These are phyloP conservation scores for Cynoglossus semilaevis DNA, from an alignment of 2,113 vertebrate genomes.

Conservation along the genomic window DNA sequence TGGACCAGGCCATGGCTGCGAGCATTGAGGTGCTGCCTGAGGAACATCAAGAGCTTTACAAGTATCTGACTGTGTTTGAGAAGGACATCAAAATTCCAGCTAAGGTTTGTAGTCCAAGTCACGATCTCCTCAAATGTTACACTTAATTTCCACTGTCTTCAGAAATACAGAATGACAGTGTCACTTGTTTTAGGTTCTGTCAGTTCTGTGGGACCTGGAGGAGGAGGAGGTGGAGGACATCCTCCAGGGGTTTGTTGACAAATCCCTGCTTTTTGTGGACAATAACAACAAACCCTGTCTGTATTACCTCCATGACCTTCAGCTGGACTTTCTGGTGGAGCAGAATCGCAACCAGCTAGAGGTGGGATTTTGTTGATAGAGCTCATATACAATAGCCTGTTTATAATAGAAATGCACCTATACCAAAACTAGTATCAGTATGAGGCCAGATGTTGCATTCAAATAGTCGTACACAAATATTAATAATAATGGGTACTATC, in stretches of 20 bases:
- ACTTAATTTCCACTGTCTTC: too few relatives aligned
- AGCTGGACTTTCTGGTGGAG: constrained; percentile 92
- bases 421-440: too few relatives aligned
- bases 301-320: constrained; percentile 96
- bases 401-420: too few relatives aligned
- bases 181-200: constrained; percentile 80
- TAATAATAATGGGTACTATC: too few relatives aligned
- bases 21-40: constrained; percentile 89
- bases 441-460: too few relatives aligned
- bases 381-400: too few relatives aligned
- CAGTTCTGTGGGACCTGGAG: constrained; percentile 91
- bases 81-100: constrained; percentile 93
- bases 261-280: constrained; percentile 91
- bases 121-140: neutral
- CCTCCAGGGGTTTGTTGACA: constrained; percentile 93
- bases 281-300: constrained; percentile 84
- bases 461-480: too few relatives aligned
- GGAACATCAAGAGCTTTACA: constrained; percentile 84
- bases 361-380: constrained; percentile 61
- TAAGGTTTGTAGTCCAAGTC: too few relatives aligned
- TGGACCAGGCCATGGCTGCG: constrained; percentile 97
- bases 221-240: constrained; percentile 93
- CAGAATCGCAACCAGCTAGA: constrained; percentile 84
- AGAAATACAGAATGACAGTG: neutral
- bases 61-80: constrained; percentile 87